Conservation (phyloP, 2,113 vertebrate species). For the Hypanus sabinus region DNA sequence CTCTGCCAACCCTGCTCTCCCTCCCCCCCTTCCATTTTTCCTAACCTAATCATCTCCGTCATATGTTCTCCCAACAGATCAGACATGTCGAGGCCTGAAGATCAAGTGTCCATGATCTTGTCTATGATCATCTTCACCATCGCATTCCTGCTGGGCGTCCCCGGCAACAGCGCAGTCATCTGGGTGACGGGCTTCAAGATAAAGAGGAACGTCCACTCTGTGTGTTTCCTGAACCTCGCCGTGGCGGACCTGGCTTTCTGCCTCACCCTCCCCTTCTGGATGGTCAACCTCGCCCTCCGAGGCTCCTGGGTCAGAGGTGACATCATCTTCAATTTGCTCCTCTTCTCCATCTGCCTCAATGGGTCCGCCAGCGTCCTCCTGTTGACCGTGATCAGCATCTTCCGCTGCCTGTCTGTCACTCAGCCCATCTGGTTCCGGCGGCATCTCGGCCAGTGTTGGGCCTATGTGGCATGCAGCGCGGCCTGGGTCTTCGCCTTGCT, state of each 20-base stretch:
- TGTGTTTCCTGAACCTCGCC: constrained; percentile 89
- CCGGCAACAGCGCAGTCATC: constrained; percentile 83
- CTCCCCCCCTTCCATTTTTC: too few species aligned
- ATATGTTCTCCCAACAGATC: too few species aligned
- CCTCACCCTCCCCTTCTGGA: constrained; percentile 81
- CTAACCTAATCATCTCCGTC: too few species aligned
- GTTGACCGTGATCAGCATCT: constrained; percentile 79
- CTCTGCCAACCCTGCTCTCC: too few species aligned
- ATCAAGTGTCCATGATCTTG: too few species aligned
- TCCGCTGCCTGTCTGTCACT: constrained; percentile 75
- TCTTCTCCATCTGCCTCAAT: constrained; percentile 77
- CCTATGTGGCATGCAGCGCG: constrained; percentile 54
- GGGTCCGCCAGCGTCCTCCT: constrained; percentile 97
- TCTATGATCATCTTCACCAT: too few species aligned
- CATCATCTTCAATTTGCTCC: constrained; percentile 53
- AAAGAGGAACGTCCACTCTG: constrained; percentile 75
- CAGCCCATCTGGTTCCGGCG: constrained; percentile 64
- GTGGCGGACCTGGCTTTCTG: constrained; percentile 88
- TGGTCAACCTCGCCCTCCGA: constrained; percentile 75
- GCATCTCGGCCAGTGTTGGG: constrained; percentile 56
- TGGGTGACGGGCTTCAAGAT: constrained; percentile 86
- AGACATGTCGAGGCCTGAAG: too few species aligned
- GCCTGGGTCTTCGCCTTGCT: constrained; percentile 67
- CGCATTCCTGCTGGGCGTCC: constrained; percentile 60
- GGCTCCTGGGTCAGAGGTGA: constrained; percentile 87